These are phyloP conservation scores for Sebastiscus albofasciatus DNA, from an alignment of 2,797 vertebrate genomes.

Conservation along the genomic window DNA sequence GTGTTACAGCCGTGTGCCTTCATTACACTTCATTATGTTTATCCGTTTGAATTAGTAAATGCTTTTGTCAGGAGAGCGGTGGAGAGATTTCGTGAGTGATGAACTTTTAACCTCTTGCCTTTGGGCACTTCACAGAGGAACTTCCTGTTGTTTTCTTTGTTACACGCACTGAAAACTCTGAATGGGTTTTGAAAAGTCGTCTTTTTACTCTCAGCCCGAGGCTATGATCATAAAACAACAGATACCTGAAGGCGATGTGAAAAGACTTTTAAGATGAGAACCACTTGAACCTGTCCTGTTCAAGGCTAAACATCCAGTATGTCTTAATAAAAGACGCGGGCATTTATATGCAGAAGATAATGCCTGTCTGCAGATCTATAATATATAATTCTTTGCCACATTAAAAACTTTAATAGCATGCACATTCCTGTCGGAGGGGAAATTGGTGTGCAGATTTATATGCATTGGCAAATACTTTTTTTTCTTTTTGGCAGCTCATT, in stretches of 20 bases:
- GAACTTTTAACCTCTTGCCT: conserved; percentile 74
- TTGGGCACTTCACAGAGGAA: conserved; percentile 66
- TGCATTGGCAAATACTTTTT: conserved; percentile 41
- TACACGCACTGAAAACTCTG: conserved; percentile 60
- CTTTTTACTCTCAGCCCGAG: conserved; percentile 58
- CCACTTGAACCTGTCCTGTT: conserved; percentile 63
- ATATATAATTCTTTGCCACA: neutral
- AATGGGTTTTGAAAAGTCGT: conserved; percentile 71
- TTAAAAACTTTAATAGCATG: neutral
- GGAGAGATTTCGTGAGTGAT: conserved; percentile 30
- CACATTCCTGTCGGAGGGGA: neutral
- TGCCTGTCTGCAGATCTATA: neutral
- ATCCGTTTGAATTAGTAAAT: conserved; percentile 4
- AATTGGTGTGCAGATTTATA: neutral
- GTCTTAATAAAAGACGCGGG: conserved; percentile 8
- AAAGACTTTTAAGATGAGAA: conserved; percentile 63
- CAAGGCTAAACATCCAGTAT: conserved; percentile 11
- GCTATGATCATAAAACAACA: conserved; percentile 64
- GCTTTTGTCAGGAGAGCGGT: conserved; percentile 14
- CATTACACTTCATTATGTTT: neutral
- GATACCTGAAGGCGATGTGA: conserved; percentile 61
- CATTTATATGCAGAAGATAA: conserved; percentile 4
- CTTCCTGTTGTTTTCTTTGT: conserved; percentile 79
- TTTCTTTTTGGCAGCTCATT: conserved; percentile 43
- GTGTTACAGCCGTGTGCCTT: neutral